Percentiles rank a stretch among this genome's conserved stretches.
phyloP scores from a whole-genome alignment of 2,113 vertebrate genomes.

The Oncorhynchus gorbuscha region DNA sequence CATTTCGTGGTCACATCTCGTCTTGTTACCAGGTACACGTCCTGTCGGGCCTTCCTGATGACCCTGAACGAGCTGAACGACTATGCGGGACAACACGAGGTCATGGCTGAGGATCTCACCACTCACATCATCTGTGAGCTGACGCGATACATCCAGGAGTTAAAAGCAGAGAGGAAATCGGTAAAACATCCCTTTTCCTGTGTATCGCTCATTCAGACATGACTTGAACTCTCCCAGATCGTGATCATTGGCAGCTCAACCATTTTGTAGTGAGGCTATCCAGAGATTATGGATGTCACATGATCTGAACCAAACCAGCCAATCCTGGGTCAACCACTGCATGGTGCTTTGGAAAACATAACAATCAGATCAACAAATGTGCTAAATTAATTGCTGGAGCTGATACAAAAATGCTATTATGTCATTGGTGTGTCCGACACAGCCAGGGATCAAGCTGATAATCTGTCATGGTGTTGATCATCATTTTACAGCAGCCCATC shows the following conservation, averaged over 20 bases:
- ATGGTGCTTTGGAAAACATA: neutral
- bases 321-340: neutral
- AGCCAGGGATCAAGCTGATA: neutral
- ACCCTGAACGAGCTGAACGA: constrained; percentile 90
- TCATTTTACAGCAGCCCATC: neutral
- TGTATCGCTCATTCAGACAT: neutral
- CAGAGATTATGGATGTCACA: neutral
- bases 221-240: neutral
- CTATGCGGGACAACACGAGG: constrained; percentile 89
- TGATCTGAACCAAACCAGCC: neutral
- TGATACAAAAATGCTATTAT: no score
- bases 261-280: neutral
- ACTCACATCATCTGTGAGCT: constrained; percentile 84
- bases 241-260: neutral
- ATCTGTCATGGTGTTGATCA: neutral
- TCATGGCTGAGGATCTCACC: constrained; percentile 90
- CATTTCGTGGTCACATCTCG: neutral
- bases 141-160: constrained; percentile 84
- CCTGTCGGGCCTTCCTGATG: constrained; percentile 85
- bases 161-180: constrained; percentile 93
- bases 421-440: neutral
- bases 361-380: neutral
- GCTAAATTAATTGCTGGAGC: no score
- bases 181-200: no score
- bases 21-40: constrained; percentile 79